Conservation (phyloP, 2,888 invertebrate species). For the Eugnorisma glareosa region DNA sequence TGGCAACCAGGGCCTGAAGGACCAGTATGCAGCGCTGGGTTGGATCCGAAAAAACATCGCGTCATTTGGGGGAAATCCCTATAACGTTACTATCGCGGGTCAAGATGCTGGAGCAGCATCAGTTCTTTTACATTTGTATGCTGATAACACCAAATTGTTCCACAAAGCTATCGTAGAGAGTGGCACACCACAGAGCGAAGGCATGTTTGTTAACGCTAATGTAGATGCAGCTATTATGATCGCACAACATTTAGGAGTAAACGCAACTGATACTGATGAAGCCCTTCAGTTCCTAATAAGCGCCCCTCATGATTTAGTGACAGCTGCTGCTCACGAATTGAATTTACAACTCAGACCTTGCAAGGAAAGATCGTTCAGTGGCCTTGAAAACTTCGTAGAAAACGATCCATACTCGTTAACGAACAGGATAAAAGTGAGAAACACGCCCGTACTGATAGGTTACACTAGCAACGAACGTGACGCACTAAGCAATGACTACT, state of each 20-base stretch:
- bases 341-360: constrained; percentile 81
- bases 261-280: constrained; percentile 77
- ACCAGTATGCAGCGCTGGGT: constrained; percentile 82
- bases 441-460: constrained; percentile 84
- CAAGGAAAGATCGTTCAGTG: constrained; percentile 84
- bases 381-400: constrained; percentile 82
- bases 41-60: constrained; percentile 85
- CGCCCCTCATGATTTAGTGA: constrained; percentile 78
- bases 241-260: constrained; percentile 80
- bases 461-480: constrained; percentile 79
- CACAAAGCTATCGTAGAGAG: constrained; percentile 84
- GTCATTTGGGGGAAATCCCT: constrained; percentile 86
- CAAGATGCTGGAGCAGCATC: constrained; percentile 85
- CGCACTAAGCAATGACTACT: constrained; percentile 74
- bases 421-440: constrained; percentile 79
- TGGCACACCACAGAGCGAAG: constrained; percentile 83
- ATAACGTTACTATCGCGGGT: constrained; percentile 84
- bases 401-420: constrained; percentile 80
- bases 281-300: constrained; percentile 79
- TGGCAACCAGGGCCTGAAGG: constrained; percentile 87
- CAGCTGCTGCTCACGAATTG: constrained; percentile 78
- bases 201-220: constrained; percentile 82
- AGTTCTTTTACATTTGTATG: constrained; percentile 83
- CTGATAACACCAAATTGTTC: constrained; percentile 82
- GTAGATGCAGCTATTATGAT: constrained; percentile 79